Evolutionary conservation across 1,140 invertebrate genomes (phyloP), one percentile per base, ranked within the genome.

Genomic region (Drosophila pectinifera): DNA sequence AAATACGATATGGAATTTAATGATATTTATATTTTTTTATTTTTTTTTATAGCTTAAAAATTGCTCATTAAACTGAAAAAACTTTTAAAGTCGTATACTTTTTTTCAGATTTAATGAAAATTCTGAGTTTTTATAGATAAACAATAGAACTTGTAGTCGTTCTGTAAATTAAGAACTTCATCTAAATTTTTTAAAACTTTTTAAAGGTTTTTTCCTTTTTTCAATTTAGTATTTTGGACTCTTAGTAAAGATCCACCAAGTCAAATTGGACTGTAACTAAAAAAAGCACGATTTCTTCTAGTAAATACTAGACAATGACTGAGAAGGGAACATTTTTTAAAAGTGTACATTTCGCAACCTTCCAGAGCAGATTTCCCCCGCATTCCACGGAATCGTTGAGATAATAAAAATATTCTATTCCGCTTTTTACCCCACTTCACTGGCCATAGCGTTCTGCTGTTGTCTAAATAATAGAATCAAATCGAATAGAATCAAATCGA

Each of bases 381-480:
- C 64, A 68, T 68, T 68, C 45, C 64, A 53, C 26, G 61, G 36
- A 64, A 64, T 65, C 64, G 20, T 42, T 65, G 43, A 68, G 64
- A 68, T 65, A 68, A 68, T 68, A 68, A 68, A 68, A 68, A 68
- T 68, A 51, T 68, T 68, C 59, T 49, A 67, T 65, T 41, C 28
- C 36, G 8, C 24, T 51, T 49, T 59, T 59, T 13, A 36, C 24
- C 36, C 58, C 34, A 45, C 63, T 64, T 38, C 42, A 65, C 34
- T 36, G 38, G 59, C 18, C 43, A 42, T 68, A 42, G 59, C 64
- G 28, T 48, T 62, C 34, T 62, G 42, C 22, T 48, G 34, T 51
- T 68, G 58, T 68, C 64, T 68, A 68, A 68, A 68, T 51, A 68
- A 68, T 51, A 64, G 26, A 49, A 61, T 22, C 56, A 28, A 16